These are phyloP conservation scores for Sepioteuthis lessoniana DNA, from an alignment of 2,888 invertebrate species.

Conservation along the genomic window DNA sequence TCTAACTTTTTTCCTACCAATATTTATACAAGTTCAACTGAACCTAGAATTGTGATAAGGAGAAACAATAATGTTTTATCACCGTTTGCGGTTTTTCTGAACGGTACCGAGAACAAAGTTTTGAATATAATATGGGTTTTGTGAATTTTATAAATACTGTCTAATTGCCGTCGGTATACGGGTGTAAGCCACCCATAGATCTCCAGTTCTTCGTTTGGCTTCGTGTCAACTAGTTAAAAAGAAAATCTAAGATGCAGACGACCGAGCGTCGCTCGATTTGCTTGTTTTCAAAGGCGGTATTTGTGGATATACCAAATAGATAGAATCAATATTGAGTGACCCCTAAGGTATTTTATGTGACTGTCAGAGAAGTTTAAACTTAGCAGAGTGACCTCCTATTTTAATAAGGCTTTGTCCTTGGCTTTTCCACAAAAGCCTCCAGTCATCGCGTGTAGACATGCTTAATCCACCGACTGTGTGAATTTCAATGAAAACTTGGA, in stretches of 20 bases:
- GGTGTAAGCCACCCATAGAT: too few relatives aligned
- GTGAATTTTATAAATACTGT: neutral
- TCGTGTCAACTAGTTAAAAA: neutral
- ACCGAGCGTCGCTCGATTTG: neutral
- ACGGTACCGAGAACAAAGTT: too few relatives aligned
- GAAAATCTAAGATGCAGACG: neutral
- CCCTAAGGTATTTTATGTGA: neutral
- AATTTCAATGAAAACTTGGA: neutral
- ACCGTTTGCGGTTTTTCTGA: too few relatives aligned
- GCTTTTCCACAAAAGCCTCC: neutral
- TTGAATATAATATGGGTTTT: too few relatives aligned
- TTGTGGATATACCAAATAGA: neutral
- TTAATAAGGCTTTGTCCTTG: neutral
- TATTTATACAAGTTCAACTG: too few relatives aligned
- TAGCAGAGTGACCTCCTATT: neutral
- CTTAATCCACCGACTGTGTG: neutral
- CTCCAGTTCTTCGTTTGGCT: neutral
- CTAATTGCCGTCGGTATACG: neutral
- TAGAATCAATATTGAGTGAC: constrained; percentile 7
- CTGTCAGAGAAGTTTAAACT: neutral
- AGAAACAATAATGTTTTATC: too few relatives aligned
- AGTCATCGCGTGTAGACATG: neutral
- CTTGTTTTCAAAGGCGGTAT: neutral
- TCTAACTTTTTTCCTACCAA: too few relatives aligned
- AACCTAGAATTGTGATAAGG: too few relatives aligned